Percentiles rank a stretch among this genome's conserved stretches.
phyloP scores from a whole-genome alignment of 2,797 vertebrate genomes.

The Siniperca obscura region DNA sequence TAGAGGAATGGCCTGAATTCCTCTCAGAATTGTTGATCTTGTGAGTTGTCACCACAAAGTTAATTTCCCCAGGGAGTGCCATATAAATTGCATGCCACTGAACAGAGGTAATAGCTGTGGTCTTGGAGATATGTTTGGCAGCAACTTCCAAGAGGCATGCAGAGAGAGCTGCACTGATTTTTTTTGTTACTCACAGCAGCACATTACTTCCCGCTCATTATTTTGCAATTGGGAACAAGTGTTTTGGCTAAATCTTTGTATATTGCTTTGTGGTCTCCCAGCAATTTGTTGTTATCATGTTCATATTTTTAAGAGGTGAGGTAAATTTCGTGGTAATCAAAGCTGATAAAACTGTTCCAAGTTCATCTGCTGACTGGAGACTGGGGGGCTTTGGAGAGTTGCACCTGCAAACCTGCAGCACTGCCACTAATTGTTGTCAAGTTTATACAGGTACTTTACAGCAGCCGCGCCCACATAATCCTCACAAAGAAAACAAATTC shows the following conservation, averaged over 20 bases:
- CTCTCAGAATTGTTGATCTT: constrained; percentile 85
- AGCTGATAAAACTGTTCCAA: constrained; percentile 44
- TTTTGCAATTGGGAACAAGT: constrained; percentile 65
- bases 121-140: constrained; percentile 76
- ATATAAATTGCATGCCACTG: constrained; percentile 82
- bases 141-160: constrained; percentile 64
- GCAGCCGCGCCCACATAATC: constrained; percentile 9
- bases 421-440: constrained; percentile 46
- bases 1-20: constrained; percentile 74
- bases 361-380: constrained; percentile 37
- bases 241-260: constrained; percentile 57
- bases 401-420: neutral
- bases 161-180: constrained; percentile 33
- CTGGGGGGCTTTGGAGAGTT: neutral
- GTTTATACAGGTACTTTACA: constrained; percentile 42
- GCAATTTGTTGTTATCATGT: constrained; percentile 70
- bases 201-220: constrained; percentile 62
- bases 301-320: constrained; percentile 63
- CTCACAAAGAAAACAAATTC: constrained; percentile 30
- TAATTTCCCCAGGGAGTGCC: constrained; percentile 84
- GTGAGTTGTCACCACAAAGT: constrained; percentile 84
- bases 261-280: constrained; percentile 72
- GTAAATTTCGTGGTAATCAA: constrained; percentile 59
- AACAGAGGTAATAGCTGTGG: constrained; percentile 77
- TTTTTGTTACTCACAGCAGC: constrained; percentile 33